Conservation (phyloP, 1,140 invertebrate genomes). For the Acromyrmex heyeri region DNA sequence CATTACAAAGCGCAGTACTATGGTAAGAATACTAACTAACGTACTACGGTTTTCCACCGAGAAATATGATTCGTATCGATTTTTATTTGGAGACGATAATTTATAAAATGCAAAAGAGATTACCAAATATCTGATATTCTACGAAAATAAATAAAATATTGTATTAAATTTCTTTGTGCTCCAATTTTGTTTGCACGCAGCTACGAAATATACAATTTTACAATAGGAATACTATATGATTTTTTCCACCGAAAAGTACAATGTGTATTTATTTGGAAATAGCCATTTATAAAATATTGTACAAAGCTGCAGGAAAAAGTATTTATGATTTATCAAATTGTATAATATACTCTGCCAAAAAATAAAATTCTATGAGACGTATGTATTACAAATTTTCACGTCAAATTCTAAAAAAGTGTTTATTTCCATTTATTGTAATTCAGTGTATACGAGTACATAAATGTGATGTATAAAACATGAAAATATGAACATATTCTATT, state of each 20-base stretch:
- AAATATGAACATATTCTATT: slow-evolving; percentile 21
- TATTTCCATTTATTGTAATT: not conserved
- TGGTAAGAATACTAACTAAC: too few species aligned
- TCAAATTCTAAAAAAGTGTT: not conserved
- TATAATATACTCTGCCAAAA: not conserved
- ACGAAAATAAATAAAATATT: not conserved
- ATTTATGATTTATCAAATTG: not conserved
- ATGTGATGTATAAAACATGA: not conserved
- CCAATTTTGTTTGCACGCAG: too few species aligned
- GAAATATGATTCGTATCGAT: not conserved
- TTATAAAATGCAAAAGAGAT: not conserved
- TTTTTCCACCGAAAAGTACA: too few species aligned
- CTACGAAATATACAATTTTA: too few species aligned
- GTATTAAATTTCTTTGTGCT: not conserved
- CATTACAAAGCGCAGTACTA: too few species aligned
- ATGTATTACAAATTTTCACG: not conserved
- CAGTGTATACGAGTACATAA: not conserved
- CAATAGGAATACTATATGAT: too few species aligned
- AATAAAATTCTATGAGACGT: not conserved
- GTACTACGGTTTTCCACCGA: too few species aligned
- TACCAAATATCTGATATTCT: not conserved
- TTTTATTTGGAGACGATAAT: not conserved
- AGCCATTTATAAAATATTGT: not conserved
- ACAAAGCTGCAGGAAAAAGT: not conserved
- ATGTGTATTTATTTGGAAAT: not conserved